Conservation (phyloP, 2,888 invertebrate species). For the Coremacera marginata region DNA sequence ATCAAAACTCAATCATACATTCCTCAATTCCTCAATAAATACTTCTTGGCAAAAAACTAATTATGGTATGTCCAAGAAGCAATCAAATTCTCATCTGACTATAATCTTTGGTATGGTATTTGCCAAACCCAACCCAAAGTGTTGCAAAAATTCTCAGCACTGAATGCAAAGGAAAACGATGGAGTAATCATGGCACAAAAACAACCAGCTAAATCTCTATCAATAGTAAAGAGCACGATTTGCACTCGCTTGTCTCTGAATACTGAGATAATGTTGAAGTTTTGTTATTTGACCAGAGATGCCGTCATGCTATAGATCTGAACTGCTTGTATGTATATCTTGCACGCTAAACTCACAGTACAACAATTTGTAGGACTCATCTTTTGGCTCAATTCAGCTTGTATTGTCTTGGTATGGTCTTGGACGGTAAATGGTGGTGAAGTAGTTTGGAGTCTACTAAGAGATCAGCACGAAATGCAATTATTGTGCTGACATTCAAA, state of each 20-base stretch:
- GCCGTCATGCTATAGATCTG: constrained; percentile 8
- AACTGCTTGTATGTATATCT: not conserved
- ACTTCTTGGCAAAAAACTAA: no score
- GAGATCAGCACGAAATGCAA: constrained; percentile 27
- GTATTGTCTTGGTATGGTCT: not conserved
- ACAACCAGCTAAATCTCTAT: not conserved
- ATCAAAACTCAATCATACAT: no score
- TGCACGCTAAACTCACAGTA: not conserved
- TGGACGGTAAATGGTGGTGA: not conserved
- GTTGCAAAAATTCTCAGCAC: no score
- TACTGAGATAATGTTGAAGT: not conserved
- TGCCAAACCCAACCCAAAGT: no score
- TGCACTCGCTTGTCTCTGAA: constrained; percentile 5
- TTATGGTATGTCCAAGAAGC: no score
- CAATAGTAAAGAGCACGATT: constrained; percentile 13
- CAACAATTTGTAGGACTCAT: no score
- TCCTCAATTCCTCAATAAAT: no score
- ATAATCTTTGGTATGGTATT: no score
- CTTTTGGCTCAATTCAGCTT: not conserved
- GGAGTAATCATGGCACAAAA: constrained; percentile 1
- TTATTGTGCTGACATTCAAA: constrained; percentile 28
- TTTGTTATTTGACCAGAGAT: constrained; percentile 1
- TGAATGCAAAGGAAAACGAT: not conserved
- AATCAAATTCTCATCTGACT: no score
- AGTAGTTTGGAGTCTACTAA: not conserved